Conservation (phyloP, 2,797 vertebrate species). For the Sarcoramphus papa region DNA sequence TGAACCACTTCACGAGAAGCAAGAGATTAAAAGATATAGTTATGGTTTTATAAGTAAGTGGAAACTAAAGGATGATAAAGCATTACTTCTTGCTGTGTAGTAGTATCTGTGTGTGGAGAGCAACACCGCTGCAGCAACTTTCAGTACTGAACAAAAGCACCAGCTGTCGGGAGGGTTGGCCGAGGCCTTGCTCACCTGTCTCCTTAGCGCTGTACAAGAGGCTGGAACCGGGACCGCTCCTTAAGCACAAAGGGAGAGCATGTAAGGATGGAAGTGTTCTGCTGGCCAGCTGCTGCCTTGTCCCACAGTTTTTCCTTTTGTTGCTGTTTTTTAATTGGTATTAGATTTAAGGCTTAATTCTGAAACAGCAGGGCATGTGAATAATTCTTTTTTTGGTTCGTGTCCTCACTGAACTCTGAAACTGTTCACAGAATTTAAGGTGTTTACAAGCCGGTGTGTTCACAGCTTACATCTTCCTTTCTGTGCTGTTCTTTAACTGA, state of each 20-base stretch:
- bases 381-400: not conserved
- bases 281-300: not conserved
- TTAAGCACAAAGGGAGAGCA: too few species aligned
- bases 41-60: too few species aligned
- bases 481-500: not conserved
- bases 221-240: fast-evolving
- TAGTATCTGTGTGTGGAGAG: not conserved
- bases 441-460: not conserved
- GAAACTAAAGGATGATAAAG: not conserved
- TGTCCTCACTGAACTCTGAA: not conserved
- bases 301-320: not conserved
- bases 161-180: too few species aligned
- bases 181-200: fast-evolving
- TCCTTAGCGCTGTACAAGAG: fast-evolving
- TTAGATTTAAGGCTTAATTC: not conserved
- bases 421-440: not conserved
- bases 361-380: not conserved
- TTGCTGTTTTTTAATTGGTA: not conserved
- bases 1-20: not conserved
- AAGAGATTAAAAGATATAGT: not conserved
- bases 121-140: fast-evolving
- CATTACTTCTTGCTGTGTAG: too few species aligned
- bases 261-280: too few species aligned
- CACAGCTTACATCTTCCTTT: not conserved
- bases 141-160: fast-evolving